Evolutionary conservation across 2,888 invertebrate species (phyloP).

Genomic region (Andrena fulva): DNA sequence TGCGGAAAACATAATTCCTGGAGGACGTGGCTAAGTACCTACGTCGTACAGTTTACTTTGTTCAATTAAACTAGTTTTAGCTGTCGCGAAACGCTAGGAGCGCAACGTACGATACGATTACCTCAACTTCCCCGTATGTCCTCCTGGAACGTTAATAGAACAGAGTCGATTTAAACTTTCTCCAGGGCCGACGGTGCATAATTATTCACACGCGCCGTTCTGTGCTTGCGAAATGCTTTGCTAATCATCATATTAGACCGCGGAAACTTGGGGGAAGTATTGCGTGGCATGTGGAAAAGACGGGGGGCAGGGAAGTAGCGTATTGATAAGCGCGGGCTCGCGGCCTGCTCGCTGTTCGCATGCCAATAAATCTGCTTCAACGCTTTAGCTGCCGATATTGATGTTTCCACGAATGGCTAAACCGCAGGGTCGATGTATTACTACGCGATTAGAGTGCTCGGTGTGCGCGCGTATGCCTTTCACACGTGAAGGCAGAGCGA

Average conservation of each 20-base stretch:
- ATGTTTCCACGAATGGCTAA: constrained; percentile 69
- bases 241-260: constrained; percentile 6
- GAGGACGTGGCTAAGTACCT: not conserved
- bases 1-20: not conserved
- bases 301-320: constrained; percentile 39
- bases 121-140: constrained; percentile 17
- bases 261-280: constrained; percentile 3
- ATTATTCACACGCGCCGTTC: constrained; percentile 37
- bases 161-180: constrained; percentile 41
- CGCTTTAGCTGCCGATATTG: constrained; percentile 65
- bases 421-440: constrained; percentile 70
- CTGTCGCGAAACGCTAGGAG: constrained; percentile 1
- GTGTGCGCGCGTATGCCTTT: constrained; percentile 23
- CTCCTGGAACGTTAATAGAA: constrained; percentile 26
- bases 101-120: constrained; percentile 33
- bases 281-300: constrained; percentile 18
- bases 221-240: constrained; percentile 3
- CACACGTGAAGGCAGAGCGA: constrained; percentile 48
- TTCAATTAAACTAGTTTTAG: constrained; percentile 34
- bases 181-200: not conserved
- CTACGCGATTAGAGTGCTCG: constrained; percentile 61
- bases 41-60: not conserved
- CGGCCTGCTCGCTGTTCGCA: constrained; percentile 47
- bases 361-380: constrained; percentile 69
- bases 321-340: constrained; percentile 64